These are phyloP conservation scores for Piprites chloris DNA, from an alignment of 2,113 vertebrate species.

Conservation along the genomic window DNA sequence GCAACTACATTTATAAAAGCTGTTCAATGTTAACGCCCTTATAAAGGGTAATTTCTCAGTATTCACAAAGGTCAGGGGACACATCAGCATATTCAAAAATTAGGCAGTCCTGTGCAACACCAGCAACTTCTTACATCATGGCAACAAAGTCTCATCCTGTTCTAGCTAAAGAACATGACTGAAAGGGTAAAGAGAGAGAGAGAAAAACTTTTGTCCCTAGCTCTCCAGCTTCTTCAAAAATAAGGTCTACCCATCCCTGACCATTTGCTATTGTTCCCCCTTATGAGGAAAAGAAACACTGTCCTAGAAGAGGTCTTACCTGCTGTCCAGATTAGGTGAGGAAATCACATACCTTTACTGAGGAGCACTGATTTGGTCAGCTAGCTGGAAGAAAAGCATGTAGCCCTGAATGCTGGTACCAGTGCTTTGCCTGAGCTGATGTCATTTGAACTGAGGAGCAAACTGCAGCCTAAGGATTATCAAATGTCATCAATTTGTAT, in stretches of 20 bases:
- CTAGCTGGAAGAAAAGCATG: not conserved
- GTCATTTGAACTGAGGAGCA: not conserved
- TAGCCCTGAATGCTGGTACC: too few species aligned
- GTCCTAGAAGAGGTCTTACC: not conserved
- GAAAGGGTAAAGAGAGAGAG: not conserved
- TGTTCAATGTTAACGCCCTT: not conserved
- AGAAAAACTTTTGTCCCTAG: not conserved
- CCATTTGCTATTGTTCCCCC: not conserved
- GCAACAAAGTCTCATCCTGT: not conserved
- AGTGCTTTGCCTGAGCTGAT: not conserved
- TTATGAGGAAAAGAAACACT: not conserved
- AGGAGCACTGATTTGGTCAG: not conserved
- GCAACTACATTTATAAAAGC: not conserved
- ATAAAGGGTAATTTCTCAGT: not conserved
- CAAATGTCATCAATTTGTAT: rapidly evolving
- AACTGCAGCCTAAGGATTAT: not conserved
- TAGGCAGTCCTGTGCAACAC: not conserved
- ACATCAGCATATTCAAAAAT: not conserved
- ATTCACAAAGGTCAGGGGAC: not conserved
- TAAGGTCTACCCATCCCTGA: not conserved
- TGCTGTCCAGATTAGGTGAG: not conserved
- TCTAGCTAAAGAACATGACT: not conserved
- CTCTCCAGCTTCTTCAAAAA: not conserved
- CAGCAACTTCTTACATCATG: not conserved
- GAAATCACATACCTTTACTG: not conserved